Base-by-base conservation (phyloP, 2,888 invertebrate genomes). In the Crematogaster levior region DNA sequence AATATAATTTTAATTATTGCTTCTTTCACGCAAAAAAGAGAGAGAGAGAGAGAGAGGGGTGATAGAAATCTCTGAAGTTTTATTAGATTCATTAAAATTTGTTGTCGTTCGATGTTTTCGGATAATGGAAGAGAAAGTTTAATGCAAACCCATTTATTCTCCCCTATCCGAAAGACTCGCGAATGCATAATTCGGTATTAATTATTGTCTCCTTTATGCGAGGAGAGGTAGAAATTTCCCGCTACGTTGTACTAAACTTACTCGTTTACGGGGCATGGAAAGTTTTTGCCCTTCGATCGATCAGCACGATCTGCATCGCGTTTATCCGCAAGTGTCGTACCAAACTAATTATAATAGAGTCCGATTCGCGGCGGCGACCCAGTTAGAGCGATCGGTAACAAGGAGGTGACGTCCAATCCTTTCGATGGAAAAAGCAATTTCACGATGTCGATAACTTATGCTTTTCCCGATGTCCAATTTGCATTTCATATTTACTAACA, bases 261-360 rank as follows among this genome's bases (percentile, higher is more conserved):
- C 27, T 60, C 21, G 37, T 53, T 51, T n/a, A 74, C 30, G 30
- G 1, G 1, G 15, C 58, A 4, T n/a, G 21, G 15, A 40, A 40
- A 34, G 30, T 66, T 77, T 66, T 66, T 66, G 43, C 18, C 12
- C 53, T 56, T 21, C 61, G 56, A 70, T 60, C 58, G 60, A 60
- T 58, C 48, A 34, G 43, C 12, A n/a, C 24, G 34, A 21, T 21
- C 63, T 63, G 43, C 40, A 37, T 61, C 37, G 34, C 27, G 40
- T 51, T 73, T 61, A 51, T 74, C n/a, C 46, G 40, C 30, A 43
- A 21, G 66, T 58, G 24, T 40, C 12, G 77, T 66, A 24, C 34
- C 43, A 48, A 81, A 74, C 37, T 81, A 81, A 81, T 81, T 63
- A 74, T 56, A 65, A 65, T 53, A 74, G 37, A 81, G 40, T 51